phyloP scores from a whole-genome alignment of 2,113 vertebrate genomes.

The Damaliscus lunatus region DNA sequence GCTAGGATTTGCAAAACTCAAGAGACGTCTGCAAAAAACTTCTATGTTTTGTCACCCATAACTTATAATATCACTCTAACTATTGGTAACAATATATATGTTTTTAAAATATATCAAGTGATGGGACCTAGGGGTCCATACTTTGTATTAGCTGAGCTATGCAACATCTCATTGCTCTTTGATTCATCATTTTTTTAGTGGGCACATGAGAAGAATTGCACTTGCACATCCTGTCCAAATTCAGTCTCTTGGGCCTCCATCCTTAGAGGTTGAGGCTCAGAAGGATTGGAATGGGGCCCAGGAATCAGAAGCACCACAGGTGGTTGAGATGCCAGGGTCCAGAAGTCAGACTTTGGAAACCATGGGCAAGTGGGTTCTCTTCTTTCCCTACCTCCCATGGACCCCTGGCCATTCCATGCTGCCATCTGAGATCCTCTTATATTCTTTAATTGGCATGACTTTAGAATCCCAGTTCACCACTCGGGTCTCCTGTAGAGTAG shows the following conservation, averaged over 20 bases:
- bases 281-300: background rate
- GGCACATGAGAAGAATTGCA: background rate
- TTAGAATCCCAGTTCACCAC: background rate
- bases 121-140: background rate
- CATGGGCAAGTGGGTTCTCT: background rate
- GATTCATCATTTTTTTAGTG: background rate
- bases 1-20: background rate
- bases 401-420: background rate
- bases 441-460: background rate
- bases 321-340: background rate
- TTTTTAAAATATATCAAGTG: background rate
- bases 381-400: background rate
- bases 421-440: background rate
- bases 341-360: background rate
- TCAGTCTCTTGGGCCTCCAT: background rate
- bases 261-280: background rate
- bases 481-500: background rate
- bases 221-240: background rate
- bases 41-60: background rate
- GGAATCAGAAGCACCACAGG: background rate
- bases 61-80: background rate
- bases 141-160: background rate
- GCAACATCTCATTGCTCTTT: background rate
- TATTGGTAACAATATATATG: background rate
- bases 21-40: background rate